Base-by-base conservation (phyloP, 2,797 vertebrate species). In the Petrocephalus sullivani region DNA sequence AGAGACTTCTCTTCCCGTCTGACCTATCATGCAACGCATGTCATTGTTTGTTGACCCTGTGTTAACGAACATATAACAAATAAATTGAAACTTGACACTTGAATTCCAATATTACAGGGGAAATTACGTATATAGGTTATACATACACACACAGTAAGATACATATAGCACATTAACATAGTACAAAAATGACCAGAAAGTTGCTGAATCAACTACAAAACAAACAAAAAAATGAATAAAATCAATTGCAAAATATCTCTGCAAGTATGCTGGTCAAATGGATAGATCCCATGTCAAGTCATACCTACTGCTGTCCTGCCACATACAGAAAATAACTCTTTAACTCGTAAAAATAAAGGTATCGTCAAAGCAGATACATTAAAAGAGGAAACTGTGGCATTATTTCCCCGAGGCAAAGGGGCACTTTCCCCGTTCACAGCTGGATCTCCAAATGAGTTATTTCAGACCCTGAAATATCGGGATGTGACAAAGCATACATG, bases 401-500 rank as follows among this genome's bases (percentile, higher is more conserved):
- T 84, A 49, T 84, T 84, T 84, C 49, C 49, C n/a, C n/a, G n/a
- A 84, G 53, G 49, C 46, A 51, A 28, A 84, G 82, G 9, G 82
- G 8, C 33, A 23, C 19, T 23, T 4, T 46, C 10, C 21, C 49
- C 49, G 16, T 37, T 56, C 8, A 23, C n/a, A 67, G 46, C 61
- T 87, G 49, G 41, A 28, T 57, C 23, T 58, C 53, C 54, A 57
- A 57, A 85, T 57, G 84, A 85, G 53, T 85, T 57, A 28, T 57
- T 85, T 85, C 53, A 85, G 49, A 54, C 51, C 54, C 84, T 85
- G 28, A 53, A 57, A 85, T 85, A 53, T 57, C 21, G 84, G 54
- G 54, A 57, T 57, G 84, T 37, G 23, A 28, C 51, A 61, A 8
- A 1, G 21, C 14, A 87, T 87, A 78, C 92, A 91, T 89, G 91